These are phyloP conservation scores for Leptodactylus fuscus DNA, from an alignment of 2,113 vertebrate genomes.

Conservation along the genomic window DNA sequence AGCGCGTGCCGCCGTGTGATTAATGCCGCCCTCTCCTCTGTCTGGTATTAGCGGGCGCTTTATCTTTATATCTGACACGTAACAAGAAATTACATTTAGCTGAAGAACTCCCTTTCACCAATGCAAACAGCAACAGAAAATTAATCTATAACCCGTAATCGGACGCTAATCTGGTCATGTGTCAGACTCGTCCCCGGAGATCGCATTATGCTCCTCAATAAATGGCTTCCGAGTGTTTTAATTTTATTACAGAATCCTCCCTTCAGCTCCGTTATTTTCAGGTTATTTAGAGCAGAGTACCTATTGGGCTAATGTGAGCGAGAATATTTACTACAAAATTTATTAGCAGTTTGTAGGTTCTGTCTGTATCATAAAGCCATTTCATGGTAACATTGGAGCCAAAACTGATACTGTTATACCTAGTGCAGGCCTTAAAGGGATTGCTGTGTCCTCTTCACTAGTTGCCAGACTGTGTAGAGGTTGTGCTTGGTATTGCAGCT, in stretches of 20 bases:
- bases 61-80: background rate
- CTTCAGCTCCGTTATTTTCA: background rate
- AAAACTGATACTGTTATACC: no score
- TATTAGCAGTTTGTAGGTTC: no score
- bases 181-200: slow-evolving; percentile 13
- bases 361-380: no score
- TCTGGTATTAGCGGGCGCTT: background rate
- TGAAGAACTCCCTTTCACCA: slow-evolving; percentile 17
- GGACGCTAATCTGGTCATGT: background rate
- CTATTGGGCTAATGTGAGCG: no score
- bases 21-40: background rate
- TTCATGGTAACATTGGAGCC: no score
- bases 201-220: background rate
- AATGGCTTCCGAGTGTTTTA: slow-evolving; percentile 11
- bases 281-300: no score
- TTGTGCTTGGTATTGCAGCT: no score
- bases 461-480: no score
- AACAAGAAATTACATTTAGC: slow-evolving; percentile 25
- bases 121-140: slow-evolving; percentile 18
- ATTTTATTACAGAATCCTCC: slow-evolving; percentile 23
- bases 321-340: no score
- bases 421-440: no score
- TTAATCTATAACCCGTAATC: slow-evolving; percentile 6
- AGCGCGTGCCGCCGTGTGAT: background rate
- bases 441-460: no score